Evolutionary conservation across 2,113 vertebrate genomes (phyloP).

Genomic region (Anguilla rostrata): DNA sequence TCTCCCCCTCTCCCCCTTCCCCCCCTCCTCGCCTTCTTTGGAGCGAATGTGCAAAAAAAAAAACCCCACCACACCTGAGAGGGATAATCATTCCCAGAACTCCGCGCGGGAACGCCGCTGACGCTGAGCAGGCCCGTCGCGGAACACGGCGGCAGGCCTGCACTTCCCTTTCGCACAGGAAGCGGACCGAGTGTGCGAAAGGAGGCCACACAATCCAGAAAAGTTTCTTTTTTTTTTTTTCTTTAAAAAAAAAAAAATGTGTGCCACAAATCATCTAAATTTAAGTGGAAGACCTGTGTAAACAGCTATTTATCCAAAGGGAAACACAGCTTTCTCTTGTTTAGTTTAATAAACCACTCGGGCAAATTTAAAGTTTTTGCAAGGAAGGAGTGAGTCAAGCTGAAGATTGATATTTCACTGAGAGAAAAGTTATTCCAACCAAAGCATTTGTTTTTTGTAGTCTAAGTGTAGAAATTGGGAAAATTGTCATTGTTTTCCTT

Average conservation of each 20-base stretch:
- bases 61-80: conserved; percentile 51
- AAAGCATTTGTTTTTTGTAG: no score
- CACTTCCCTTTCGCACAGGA: neutral
- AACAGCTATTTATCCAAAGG: neutral
- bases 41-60: conserved; percentile 24
- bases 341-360: no score
- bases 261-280: neutral
- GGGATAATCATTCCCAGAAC: conserved; percentile 44
- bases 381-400: no score
- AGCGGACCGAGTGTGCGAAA: neutral
- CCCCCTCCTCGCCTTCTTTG: neutral
- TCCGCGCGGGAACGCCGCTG: neutral
- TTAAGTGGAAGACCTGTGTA: neutral
- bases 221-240: neutral
- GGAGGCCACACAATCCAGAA: neutral
- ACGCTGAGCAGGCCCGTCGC: neutral
- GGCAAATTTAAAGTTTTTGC: no score
- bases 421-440: no score
- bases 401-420: no score
- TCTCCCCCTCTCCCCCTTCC: neutral
- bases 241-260: no score
- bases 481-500: no score
- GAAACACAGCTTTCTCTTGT: no score
- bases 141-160: neutral
- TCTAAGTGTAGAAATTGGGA: no score